Conservation (phyloP, 2,113 vertebrate species). For the Gulo gulo region DNA sequence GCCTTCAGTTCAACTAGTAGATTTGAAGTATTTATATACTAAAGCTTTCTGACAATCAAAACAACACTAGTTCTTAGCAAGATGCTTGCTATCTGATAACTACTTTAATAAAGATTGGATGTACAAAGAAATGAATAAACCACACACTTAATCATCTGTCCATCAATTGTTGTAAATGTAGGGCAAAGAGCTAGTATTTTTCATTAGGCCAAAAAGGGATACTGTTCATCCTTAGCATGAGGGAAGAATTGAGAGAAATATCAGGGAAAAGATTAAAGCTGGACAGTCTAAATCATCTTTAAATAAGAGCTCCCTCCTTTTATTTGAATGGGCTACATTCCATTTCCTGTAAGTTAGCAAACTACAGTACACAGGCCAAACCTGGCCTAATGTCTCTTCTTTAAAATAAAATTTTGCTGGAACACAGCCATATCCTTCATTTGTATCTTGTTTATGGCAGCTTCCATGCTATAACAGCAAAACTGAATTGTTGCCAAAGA, state of each 20-base stretch:
- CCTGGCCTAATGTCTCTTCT: not conserved
- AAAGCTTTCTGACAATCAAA: not conserved
- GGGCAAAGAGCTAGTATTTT: not conserved
- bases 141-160: not conserved
- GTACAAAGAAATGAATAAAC: not conserved
- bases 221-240: not conserved
- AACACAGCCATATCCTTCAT: not conserved
- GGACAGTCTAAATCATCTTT: not conserved
- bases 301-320: constrained; percentile 6
- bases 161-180: not conserved
- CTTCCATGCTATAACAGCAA: not conserved
- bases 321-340: not conserved
- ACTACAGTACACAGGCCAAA: not conserved
- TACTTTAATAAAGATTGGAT: not conserved
- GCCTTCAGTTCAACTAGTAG: not conserved
- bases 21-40: not conserved
- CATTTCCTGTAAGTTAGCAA: not conserved
- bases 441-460: not conserved
- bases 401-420: not conserved
- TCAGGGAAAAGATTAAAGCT: not conserved
- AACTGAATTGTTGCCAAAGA: not conserved
- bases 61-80: not conserved
- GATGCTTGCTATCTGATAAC: not conserved
- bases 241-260: not conserved
- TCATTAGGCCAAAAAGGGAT: not conserved